Conservation (phyloP, 2,888 invertebrate species). For the Sepiola atlantica region DNA sequence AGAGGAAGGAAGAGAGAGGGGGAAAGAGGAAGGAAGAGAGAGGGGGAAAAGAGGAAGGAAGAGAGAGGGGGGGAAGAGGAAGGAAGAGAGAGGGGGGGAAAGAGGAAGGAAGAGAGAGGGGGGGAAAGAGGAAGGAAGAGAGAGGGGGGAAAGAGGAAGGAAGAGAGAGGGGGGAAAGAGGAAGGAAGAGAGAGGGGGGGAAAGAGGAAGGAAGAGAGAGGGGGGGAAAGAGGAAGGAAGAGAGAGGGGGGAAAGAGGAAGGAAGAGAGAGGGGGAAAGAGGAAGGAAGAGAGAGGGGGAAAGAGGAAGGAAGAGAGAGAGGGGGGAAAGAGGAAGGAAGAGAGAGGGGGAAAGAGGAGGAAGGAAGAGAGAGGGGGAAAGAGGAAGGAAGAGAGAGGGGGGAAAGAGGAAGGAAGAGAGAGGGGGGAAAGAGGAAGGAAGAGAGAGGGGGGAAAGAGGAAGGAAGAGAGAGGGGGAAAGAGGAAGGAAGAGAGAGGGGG, state of each 20-base stretch:
- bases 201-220: neutral
- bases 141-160: neutral
- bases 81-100: neutral
- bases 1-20: neutral
- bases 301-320: neutral
- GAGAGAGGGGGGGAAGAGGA: neutral
- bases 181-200: no score
- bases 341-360: no score
- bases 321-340: neutral
- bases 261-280: neutral
- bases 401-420: no score
- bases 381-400: no score
- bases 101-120: no score
- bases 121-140: rapidly evolving
- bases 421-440: no score
- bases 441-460: no score
- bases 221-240: neutral
- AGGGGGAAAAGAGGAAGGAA: neutral
- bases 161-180: neutral
- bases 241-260: neutral
- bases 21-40: neutral
- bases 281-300: rapidly evolving
- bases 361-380: no score
- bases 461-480: no score
- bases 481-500: no score